Evolutionary conservation across 1,140 invertebrate genomes (phyloP).

Genomic region (Caenorhabditis briggsae): DNA sequence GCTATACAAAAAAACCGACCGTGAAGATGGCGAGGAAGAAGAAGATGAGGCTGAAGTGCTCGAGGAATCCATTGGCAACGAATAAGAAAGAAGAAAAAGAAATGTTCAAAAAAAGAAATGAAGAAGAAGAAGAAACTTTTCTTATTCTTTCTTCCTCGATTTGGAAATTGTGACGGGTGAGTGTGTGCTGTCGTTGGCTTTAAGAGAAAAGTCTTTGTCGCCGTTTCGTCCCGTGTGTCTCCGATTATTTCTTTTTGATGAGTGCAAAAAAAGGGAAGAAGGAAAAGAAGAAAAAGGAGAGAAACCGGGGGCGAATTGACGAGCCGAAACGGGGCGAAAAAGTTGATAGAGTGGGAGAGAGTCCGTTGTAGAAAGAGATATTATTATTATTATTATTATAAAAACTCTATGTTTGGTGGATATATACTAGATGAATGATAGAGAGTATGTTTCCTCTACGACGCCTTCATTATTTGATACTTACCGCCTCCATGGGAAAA

Average conservation of each 20-base stretch:
- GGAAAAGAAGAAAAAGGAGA: not conserved
- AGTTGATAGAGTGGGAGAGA: not conserved
- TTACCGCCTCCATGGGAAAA: slow-evolving; percentile 54
- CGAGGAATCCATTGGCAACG: slow-evolving; percentile 29
- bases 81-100: not conserved
- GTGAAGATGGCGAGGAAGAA: slow-evolving; percentile 3
- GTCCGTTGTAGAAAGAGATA: not conserved
- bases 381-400: slow-evolving; percentile 48
- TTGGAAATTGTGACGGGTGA: slow-evolving; percentile 39
- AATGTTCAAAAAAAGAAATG: not conserved
- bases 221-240: slow-evolving; percentile 7
- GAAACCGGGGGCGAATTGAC: slow-evolving; percentile 7
- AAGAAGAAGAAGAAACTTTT: not conserved
- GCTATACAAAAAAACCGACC: slow-evolving; percentile 20
- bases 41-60: slow-evolving; percentile 25
- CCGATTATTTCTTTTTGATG: slow-evolving; percentile 55
- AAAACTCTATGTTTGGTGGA: not conserved
- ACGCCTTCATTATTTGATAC: not conserved
- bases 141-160: slow-evolving; percentile 11
- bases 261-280: slow-evolving; percentile 5
- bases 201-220: slow-evolving; percentile 56
- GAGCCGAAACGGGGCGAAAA: slow-evolving; percentile 37
- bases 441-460: not conserved
- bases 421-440: not conserved
- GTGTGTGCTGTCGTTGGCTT: slow-evolving; percentile 6